These are phyloP conservation scores for Lytechinus variegatus DNA, from an alignment of 35 echinoderm and acorn worm genomes.

Conservation along the genomic window DNA sequence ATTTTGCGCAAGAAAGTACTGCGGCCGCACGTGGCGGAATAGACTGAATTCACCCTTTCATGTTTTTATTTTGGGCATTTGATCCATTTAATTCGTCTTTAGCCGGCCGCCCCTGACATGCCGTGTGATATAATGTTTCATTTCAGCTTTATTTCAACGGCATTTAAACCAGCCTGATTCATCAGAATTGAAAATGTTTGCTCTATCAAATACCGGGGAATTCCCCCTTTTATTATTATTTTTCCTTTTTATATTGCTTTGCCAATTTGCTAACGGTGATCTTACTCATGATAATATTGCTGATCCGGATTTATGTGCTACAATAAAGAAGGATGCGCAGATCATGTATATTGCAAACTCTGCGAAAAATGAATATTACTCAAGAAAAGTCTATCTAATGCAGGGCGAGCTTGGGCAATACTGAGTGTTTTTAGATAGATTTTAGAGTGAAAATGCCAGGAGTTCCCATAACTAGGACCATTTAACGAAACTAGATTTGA, in stretches of 20 bases:
- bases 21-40: neutral
- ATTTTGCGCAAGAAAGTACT: slow-evolving; percentile 39
- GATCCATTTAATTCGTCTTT: neutral
- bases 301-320: too few relatives aligned
- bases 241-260: too few relatives aligned
- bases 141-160: neutral
- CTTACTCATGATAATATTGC: neutral
- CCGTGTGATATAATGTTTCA: neutral
- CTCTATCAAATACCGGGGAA: neutral
- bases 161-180: too few relatives aligned
- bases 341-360: too few relatives aligned
- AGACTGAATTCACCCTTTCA: neutral
- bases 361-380: too few relatives aligned
- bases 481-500: too few relatives aligned
- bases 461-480: too few relatives aligned
- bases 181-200: neutral
- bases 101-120: neutral
- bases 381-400: too few relatives aligned
- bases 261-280: neutral
- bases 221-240: neutral
- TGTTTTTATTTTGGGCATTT: neutral
- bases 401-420: too few relatives aligned
- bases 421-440: too few relatives aligned
- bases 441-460: too few relatives aligned
- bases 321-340: too few relatives aligned